These are phyloP conservation scores for Acestrorhynchus altus DNA, from an alignment of 2,797 vertebrate genomes.

Conservation along the genomic window DNA sequence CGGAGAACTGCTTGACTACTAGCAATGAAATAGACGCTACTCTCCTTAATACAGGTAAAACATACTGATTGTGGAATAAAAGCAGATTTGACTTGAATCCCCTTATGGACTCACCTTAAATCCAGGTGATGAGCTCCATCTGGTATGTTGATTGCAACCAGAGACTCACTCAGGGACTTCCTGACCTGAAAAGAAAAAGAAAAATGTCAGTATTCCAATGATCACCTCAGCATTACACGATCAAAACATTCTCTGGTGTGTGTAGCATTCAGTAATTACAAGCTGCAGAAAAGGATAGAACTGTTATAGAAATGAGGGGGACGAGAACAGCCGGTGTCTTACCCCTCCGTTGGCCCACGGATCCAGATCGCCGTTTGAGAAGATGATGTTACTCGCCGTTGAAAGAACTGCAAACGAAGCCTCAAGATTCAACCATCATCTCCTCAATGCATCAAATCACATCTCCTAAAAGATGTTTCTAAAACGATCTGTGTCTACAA, in stretches of 20 bases:
- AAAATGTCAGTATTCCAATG: background rate
- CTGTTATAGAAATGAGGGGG: background rate
- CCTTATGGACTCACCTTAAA: constrained; percentile 79
- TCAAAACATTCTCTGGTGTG: background rate
- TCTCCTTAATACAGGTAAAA: background rate
- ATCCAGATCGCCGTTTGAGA: constrained; percentile 94
- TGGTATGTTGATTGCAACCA: constrained; percentile 83
- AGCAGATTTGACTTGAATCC: background rate
- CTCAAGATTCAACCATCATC: background rate
- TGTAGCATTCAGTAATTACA: background rate
- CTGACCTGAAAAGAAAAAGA: constrained; percentile 74
- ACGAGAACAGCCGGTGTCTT: constrained; percentile 57
- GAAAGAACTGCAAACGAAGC: constrained; percentile 76
- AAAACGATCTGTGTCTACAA: too few species aligned
- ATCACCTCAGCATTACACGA: background rate
- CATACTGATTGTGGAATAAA: background rate
- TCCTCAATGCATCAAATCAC: background rate
- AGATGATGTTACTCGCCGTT: constrained; percentile 90
- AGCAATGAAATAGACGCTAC: too few species aligned
- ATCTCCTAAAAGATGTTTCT: background rate
- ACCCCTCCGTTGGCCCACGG: constrained; percentile 95
- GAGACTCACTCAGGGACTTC: constrained; percentile 79
- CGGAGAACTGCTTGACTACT: too few species aligned
- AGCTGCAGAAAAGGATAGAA: background rate
- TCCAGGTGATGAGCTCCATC: constrained; percentile 94